Base-by-base conservation (phyloP, 92 coral and sea anemone species). In the Siderastrea siderea region DNA sequence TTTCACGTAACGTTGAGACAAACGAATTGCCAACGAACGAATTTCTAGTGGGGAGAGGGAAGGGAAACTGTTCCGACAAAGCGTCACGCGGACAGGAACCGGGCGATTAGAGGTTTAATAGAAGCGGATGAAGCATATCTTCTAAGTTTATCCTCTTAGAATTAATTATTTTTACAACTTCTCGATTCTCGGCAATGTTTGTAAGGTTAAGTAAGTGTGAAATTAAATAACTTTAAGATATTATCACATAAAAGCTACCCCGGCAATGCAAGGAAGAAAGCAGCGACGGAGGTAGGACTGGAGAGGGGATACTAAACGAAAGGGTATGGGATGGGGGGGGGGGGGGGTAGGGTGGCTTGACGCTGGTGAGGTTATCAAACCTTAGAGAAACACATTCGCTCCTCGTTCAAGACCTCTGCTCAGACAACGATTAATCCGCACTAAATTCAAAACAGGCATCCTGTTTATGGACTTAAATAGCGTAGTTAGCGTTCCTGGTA, bases 121-220 rank as follows among this genome's bases (percentile, higher is more conserved):
- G 2, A 74, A 74, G 64, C 84, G 52, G 64, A 80, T 67, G 17
- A 80, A 79, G 26, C 6, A 47, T 19, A 45, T 47, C 57, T 63
- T 49, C 26, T 51, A 3, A 7, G 50, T 13, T 53, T 53, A 80
- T 67, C 84, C 66, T 12, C 64, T 80, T 65, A 51, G 64, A 50
- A 13, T 11, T 9, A 65, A 26, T 78, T 5, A 52, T 66, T 67
- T 14, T 12, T 5, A 68, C 45, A 17, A 44, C 43, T 52, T 51
- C 6, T 61, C 38, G 66, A 61, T 15, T 4, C 66, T 74, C 78
- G 46, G 58, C 47, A 16, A 43, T 67, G 75, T 66, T 55, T 80
- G 52, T 19, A 61, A 14, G 52, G 16, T 2, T 74, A 78, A 78
- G 57, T 78, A 9, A 57, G 43, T n/a, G n/a, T 44, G 26, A 58